Conservation (phyloP, 2,113 vertebrate genomes). For the Rissa tridactyla region DNA sequence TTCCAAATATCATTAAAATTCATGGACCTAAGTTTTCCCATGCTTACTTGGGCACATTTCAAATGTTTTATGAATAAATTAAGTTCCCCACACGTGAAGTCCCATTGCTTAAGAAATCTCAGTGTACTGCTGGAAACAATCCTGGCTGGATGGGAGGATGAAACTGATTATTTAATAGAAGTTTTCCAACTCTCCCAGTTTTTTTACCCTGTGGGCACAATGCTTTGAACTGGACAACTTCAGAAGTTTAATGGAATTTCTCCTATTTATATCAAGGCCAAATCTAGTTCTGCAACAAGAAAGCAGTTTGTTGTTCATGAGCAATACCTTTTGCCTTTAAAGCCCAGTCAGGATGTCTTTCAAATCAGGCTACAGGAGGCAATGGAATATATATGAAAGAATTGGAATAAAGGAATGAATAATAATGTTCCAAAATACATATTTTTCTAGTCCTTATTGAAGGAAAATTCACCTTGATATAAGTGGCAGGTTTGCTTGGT, state of each 20-base stretch:
- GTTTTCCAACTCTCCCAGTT: conserved; percentile 32
- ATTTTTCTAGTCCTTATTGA: background rate
- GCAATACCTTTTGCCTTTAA: background rate
- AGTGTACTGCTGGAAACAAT: conserved; percentile 30
- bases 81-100: conserved; percentile 10
- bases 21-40: background rate
- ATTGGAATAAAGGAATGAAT: background rate
- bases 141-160: conserved; percentile 16
- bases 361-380: background rate
- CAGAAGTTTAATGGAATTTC: conserved; percentile 15
- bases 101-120: conserved; percentile 25
- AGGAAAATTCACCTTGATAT: background rate
- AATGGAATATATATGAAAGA: background rate
- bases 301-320: background rate
- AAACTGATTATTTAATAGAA: conserved; percentile 44
- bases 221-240: conserved; percentile 55
- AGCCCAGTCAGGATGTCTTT: background rate
- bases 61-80: conserved; percentile 13
- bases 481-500: background rate
- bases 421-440: background rate
- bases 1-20: background rate
- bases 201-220: conserved; percentile 23
- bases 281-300: background rate
- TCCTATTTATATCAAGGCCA: background rate
- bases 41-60: background rate